Conservation (phyloP, 2,888 invertebrate species). For the Acanthosoma haemorrhoidale region DNA sequence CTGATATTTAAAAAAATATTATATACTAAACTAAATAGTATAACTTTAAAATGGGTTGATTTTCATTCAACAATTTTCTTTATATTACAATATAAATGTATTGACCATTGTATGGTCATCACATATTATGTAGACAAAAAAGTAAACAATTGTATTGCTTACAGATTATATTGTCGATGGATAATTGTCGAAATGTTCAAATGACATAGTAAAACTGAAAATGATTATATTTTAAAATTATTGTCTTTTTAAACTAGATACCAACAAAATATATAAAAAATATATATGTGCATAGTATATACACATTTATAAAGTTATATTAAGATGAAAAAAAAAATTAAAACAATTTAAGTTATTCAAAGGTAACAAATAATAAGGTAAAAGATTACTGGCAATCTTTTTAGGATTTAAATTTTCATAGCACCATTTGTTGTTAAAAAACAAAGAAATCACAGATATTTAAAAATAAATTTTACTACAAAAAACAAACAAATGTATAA, state of each 20-base stretch:
- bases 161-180: no score
- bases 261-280: not conserved
- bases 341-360: not conserved
- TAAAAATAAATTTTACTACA: not conserved
- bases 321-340: not conserved
- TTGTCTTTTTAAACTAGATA: no score
- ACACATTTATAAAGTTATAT: not conserved
- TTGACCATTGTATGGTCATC: no score
- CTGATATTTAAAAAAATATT: not conserved
- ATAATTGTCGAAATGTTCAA: no score
- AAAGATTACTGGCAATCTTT: not conserved
- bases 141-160: no score
- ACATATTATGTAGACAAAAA: no score
- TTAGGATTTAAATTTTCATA: slow-evolving; percentile 4
- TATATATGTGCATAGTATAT: not conserved
- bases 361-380: not conserved
- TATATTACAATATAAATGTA: no score
- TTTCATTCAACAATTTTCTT: no score
- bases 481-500: not conserved
- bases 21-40: not conserved
- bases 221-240: no score
- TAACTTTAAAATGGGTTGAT: no score
- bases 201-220: no score
- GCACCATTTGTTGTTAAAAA: not conserved
- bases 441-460: not conserved